Conservation (phyloP, 2,797 vertebrate species). For the Tokudaia muenninki region DNA sequence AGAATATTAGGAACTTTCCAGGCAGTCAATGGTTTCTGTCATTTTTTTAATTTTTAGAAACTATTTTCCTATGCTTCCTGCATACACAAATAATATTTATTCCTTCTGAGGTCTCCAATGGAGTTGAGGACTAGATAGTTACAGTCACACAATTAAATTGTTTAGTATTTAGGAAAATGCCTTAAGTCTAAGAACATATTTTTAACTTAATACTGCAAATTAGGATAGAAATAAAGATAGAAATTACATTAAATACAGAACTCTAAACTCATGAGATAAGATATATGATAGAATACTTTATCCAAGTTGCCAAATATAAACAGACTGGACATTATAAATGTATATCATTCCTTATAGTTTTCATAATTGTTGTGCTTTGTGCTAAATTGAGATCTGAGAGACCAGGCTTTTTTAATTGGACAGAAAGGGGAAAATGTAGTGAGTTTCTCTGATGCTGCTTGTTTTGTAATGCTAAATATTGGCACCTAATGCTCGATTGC, state of each 20-base stretch:
- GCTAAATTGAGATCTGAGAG: neutral
- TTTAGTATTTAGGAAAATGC: neutral
- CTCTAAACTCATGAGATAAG: neutral
- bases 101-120: neutral
- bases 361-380: neutral
- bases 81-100: neutral
- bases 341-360: neutral
- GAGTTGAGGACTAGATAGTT: neutral
- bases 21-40: neutral
- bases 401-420: neutral
- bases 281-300: neutral
- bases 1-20: neutral
- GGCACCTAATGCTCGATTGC: neutral
- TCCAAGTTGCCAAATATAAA: neutral
- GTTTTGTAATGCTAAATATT: neutral
- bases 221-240: neutral
- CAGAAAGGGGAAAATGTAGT: neutral
- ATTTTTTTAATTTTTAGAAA: no score
- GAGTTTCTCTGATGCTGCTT: neutral
- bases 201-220: neutral
- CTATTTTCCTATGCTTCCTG: neutral
- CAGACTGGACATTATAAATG: neutral
- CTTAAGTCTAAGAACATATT: neutral
- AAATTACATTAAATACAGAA: neutral
- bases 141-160: neutral